Evolutionary conservation across 2,113 vertebrate species (phyloP).

Genomic region (Scatophagus argus): DNA sequence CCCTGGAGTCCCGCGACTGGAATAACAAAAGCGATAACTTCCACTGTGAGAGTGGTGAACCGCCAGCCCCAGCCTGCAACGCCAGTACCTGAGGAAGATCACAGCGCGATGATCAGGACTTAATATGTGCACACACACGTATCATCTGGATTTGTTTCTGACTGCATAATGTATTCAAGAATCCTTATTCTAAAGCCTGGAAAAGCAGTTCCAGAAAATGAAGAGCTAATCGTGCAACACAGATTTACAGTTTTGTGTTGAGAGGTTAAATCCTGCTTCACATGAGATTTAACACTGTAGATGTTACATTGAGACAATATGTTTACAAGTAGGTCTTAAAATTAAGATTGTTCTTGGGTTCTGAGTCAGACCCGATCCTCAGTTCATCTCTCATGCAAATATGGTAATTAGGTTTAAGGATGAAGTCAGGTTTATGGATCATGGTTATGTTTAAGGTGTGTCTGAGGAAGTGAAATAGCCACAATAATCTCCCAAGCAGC

Average conservation of each 20-base stretch:
- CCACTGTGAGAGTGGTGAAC: slow-evolving; percentile 82
- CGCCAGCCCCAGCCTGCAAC: slow-evolving; percentile 88
- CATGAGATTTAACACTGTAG: background rate
- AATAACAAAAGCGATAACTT: slow-evolving; percentile 93
- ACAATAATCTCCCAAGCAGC: background rate
- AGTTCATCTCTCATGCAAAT: no score
- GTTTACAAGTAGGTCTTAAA: background rate
- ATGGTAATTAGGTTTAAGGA: no score
- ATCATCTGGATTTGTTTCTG: background rate
- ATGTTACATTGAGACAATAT: no score
- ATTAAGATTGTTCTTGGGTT: background rate
- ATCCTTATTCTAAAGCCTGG: no score
- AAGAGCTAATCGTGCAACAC: no score
- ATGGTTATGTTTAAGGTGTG: no score
- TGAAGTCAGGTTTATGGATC: no score
- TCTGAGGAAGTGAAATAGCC: background rate
- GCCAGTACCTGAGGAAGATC: slow-evolving; percentile 86
- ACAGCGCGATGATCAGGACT: background rate
- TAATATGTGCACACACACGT: background rate
- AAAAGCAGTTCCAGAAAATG: no score
- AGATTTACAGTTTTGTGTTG: background rate
- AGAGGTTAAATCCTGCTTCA: background rate
- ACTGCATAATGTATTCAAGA: background rate
- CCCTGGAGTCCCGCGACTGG: slow-evolving; percentile 87
- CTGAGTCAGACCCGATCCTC: no score